Evolutionary conservation across 2,113 vertebrate genomes (phyloP), one percentile per base, ranked within the genome.

Genomic region (Carettochelys insculpta): DNA sequence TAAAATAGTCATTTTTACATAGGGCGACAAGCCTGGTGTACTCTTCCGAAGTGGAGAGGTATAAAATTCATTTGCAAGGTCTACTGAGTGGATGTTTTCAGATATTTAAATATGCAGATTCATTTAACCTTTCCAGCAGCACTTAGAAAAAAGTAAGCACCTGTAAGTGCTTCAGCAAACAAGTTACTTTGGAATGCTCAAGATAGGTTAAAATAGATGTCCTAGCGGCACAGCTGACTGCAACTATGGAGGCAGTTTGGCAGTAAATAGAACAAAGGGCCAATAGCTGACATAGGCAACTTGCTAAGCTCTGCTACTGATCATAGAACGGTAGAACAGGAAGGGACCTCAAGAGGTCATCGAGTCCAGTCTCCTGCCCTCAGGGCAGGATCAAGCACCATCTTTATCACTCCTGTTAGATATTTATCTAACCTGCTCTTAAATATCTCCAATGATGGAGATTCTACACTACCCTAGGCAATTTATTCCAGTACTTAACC

Each of bases 41-140:
- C 22, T 88, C 78, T 48, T 90, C 45, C n/a, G 41, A 61, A 86
- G 47, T 71, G 83, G 52, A 91, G 47, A 73, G 0, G 0, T 80
- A 52, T 87, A 86, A 94, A 94, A 91, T 92, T 76, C 85, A 73
- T 85, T 82, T 54, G 61, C 92, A 92, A 93, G 41, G 27, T 75
- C 2, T 80, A 51, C 88, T 79, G 78, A 45, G 17, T 86, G 73
- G 85, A 58, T 7, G 38, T 77, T 34, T 19, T 54, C 56, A 10
- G 16, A 84, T 61, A 79, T 90, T 78, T 83, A 78, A 85, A 82
- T 0, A 0, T 50, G 41, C 52, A 89, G 61, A 51, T 83, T 96
- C 77, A 78, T 58, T 73, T 93, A 85, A 41, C 11, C 16, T 54
- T 84, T 90, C 80, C 87, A 56, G 56, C 6, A 89, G 34, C n/a